phyloP scores from a whole-genome alignment of 2,113 vertebrate genomes.

The Lagopus muta region DNA sequence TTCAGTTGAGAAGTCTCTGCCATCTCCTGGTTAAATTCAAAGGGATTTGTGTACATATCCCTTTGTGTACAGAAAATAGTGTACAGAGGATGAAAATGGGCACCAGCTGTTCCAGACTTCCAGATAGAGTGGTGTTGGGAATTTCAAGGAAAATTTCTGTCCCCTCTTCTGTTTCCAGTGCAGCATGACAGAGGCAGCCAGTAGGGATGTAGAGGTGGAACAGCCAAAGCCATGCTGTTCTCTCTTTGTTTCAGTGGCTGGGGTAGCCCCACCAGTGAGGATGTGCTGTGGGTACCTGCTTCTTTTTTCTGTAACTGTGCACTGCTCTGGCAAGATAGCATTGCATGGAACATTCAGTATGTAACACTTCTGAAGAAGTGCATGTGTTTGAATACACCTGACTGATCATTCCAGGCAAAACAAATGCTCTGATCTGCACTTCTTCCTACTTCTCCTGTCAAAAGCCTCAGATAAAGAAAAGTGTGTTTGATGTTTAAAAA shows the following conservation, averaged over 20 bases:
- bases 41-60: too few relatives aligned
- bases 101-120: neutral
- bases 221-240: neutral
- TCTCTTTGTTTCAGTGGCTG: neutral
- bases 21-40: neutral
- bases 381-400: neutral
- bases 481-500: neutral
- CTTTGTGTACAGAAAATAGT: too few relatives aligned
- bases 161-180: neutral
- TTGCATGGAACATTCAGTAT: too few relatives aligned
- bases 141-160: neutral
- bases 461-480: neutral
- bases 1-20: neutral
- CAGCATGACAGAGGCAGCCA: neutral
- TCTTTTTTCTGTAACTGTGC: neutral
- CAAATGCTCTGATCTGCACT: neutral
- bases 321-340: too few relatives aligned
- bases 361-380: too few relatives aligned
- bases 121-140: neutral
- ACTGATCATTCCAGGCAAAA: neutral
- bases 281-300: too few relatives aligned
- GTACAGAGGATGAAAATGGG: neutral
- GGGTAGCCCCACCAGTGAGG: neutral
- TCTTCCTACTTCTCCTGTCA: neutral
- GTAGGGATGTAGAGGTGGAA: neutral